Base-by-base conservation (phyloP, 35 echinoderm and acorn worm genomes). In the Holothuria glaberrima region DNA sequence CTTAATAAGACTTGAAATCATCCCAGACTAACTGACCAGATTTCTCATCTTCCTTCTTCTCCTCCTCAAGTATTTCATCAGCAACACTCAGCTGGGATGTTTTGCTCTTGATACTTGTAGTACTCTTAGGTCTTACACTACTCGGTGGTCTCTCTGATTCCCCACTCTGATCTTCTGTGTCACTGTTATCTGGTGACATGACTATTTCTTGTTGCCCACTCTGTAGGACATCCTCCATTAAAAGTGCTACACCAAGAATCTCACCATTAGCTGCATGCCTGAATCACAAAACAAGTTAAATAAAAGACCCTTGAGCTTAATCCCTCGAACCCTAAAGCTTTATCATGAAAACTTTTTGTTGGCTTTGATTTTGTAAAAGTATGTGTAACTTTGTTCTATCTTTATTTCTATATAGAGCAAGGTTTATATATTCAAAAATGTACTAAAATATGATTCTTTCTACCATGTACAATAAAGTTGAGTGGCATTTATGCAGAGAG, bases 151-250 rank as follows among this genome's bases (percentile, higher is more conserved):
- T 86, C 62, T 80, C 89, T 19, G 29, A 76, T 36, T 75, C 38
- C 30, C 13, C 24, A 44, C 29, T 63, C 22, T 30, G 50, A 57
- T 95, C 90, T 32, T 94, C 95, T 41, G 62, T 69, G 41, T 93
- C 93, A 36, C 44, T 80, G 58, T 94, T 88, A 76, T 93, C 91
- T 12, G 88, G 83, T 32, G 86, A 48, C 88, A 93, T 95, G 48
- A 82, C 67, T 24, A 95, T 90, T 24, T 99, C 97, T 64, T 94
- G 93, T 41, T 99, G 94, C 0, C 97, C 93, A 52, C 93, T 99
- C 75, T 95, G 93, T 17, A 99, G 79, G 63, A 99, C 91, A 46
- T 99, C 97, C 54, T 99, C 97, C 97, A 99, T 99, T 82, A 95
- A 90, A 29, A 99, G 70, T 13, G 97, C 94, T 17, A 99, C 97